Evolutionary conservation across 2,888 invertebrate genomes (phyloP).

Genomic region (Stenoptilia bipunctidactyla): DNA sequence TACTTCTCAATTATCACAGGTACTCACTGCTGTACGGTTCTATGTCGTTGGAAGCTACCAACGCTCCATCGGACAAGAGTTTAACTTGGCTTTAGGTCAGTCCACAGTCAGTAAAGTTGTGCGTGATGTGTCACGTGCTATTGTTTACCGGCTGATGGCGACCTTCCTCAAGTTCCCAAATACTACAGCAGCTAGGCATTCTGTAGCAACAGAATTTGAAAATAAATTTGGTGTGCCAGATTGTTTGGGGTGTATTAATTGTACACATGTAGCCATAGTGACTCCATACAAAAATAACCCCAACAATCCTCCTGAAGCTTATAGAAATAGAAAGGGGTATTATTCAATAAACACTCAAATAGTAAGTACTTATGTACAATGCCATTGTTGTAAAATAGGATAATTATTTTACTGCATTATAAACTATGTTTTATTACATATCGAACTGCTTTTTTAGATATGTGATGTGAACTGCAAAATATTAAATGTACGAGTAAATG

Average conservation of each 20-base stretch:
- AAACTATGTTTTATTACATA: too few relatives aligned
- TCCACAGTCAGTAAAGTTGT: background rate
- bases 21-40: background rate
- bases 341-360: slow-evolving; percentile 1
- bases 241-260: slow-evolving; percentile 2
- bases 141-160: background rate
- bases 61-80: too few relatives aligned
- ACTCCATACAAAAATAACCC: background rate
- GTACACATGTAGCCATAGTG: background rate
- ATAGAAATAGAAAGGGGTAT: background rate
- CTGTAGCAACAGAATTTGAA: background rate
- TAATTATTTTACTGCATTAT: too few relatives aligned
- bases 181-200: background rate
- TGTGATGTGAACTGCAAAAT: background rate
- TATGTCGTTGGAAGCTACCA: background rate
- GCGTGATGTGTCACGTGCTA: background rate
- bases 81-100: background rate
- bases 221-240: background rate
- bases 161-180: background rate
- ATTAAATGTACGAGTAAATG: slow-evolving; percentile 1
- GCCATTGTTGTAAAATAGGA: background rate
- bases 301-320: background rate
- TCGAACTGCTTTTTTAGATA: background rate
- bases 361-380: background rate
- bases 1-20: background rate